These are phyloP conservation scores for Galeopsomyia nigrocyanea DNA, from an alignment of 2,888 invertebrate species.

Conservation along the genomic window DNA sequence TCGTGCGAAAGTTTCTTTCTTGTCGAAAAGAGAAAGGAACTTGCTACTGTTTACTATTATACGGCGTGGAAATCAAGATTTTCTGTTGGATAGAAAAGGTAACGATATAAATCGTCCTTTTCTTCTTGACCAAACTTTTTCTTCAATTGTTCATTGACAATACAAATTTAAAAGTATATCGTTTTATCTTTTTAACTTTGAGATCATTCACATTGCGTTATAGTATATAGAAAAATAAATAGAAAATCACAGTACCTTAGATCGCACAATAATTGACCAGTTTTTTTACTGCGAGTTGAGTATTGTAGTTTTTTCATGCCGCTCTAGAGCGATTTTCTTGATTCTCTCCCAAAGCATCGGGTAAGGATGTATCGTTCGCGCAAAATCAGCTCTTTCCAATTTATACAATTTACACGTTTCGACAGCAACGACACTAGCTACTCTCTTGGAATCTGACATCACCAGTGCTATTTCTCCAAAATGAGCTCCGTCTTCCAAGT, in stretches of 20 bases:
- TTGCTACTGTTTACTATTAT: slow-evolving; percentile 23
- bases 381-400: slow-evolving; percentile 64
- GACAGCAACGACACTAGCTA: slow-evolving; percentile 67
- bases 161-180: no score
- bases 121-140: no score
- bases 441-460: slow-evolving; percentile 63
- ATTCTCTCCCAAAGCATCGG: slow-evolving; percentile 66
- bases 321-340: slow-evolving; percentile 64
- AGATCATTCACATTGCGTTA: slow-evolving; percentile 18
- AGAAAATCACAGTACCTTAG: slow-evolving; percentile 3
- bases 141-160: no score
- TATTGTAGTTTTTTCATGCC: slow-evolving; percentile 63
- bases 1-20: slow-evolving; percentile 43
- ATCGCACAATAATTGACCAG: not conserved
- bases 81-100: slow-evolving; percentile 29
- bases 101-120: no score
- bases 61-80: slow-evolving; percentile 38
- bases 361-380: slow-evolving; percentile 64
- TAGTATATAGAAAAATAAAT: not conserved
- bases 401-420: slow-evolving; percentile 68
- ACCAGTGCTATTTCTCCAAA: slow-evolving; percentile 69
- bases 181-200: no score
- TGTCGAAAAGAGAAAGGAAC: slow-evolving; percentile 31
- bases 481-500: slow-evolving; percentile 67
- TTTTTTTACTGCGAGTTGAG: slow-evolving; percentile 55